These are phyloP conservation scores for Octopus bimaculoides DNA, from an alignment of 1,140 invertebrate species.

Conservation along the genomic window DNA sequence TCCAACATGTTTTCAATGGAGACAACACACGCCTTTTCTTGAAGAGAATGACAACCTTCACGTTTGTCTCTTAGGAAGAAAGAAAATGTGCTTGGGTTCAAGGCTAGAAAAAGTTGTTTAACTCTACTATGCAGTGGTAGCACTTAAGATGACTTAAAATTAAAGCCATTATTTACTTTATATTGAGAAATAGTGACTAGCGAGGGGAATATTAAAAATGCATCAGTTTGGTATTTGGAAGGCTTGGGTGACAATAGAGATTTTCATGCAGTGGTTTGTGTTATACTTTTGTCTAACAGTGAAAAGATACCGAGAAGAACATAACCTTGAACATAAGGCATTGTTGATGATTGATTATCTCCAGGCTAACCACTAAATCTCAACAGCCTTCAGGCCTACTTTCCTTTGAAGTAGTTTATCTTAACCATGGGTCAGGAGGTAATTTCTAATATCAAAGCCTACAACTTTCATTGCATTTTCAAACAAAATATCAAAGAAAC, in stretches of 20 bases:
- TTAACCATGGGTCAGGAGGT: slow-evolving; percentile 1
- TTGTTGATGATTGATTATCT: neutral
- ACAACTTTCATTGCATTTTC: neutral
- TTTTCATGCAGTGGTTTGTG: neutral
- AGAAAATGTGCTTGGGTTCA: neutral
- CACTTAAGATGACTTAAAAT: neutral
- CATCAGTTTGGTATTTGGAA: neutral
- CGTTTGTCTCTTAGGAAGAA: neutral
- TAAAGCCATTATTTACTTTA: neutral
- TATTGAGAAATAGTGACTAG: neutral
- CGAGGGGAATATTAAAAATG: neutral
- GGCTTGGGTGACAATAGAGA: neutral
- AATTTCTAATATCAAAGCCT: neutral
- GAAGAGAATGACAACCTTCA: neutral
- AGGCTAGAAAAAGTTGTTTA: neutral
- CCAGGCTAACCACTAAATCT: neutral
- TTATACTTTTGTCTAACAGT: slow-evolving; percentile 7
- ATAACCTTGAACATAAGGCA: slow-evolving; percentile 1
- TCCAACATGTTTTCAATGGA: neutral
- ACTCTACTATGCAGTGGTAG: neutral
- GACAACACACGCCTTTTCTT: neutral
- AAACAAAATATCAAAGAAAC: neutral
- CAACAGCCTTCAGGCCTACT: neutral
- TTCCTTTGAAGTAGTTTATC: neutral
- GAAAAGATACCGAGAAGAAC: neutral